Percentiles rank a stretch among this genome's conserved stretches.
Evolutionary conservation across 2,888 invertebrate genomes (phyloP).

Genomic region (Microplitis manilae): DNA sequence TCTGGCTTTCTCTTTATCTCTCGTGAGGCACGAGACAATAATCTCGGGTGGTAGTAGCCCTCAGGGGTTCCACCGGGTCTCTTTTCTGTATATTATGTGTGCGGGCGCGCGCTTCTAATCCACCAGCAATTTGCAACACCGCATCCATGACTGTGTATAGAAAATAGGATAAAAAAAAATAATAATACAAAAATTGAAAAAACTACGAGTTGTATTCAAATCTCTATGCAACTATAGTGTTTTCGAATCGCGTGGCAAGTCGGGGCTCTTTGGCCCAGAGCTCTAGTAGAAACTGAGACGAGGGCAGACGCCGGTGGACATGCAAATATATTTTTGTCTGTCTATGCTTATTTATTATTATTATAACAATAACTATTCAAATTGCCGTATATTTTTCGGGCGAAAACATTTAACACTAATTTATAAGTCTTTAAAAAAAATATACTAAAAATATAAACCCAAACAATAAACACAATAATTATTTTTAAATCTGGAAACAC

Average conservation of each 20-base stretch:
- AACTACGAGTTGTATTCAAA: background rate
- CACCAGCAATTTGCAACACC: conserved; percentile 40
- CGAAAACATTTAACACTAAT: too few species aligned
- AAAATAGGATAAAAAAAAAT: conserved; percentile 18
- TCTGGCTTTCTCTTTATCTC: conserved; percentile 43
- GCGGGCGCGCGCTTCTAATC: conserved; percentile 49
- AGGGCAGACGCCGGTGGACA: conserved; percentile 24
- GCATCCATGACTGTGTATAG: conserved; percentile 23
- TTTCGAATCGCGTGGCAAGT: conserved; percentile 28
- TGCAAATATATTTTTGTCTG: conserved; percentile 34
- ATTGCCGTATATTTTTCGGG: too few species aligned
- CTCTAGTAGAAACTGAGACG: background rate
- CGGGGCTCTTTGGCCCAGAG: background rate
- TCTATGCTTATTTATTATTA: conserved; percentile 5
- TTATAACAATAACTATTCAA: too few species aligned
- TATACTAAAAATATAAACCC: too few species aligned
- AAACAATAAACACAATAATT: too few species aligned
- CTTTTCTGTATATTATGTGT: conserved; percentile 44
- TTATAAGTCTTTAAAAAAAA: too few species aligned
- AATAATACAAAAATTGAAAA: conserved; percentile 15
- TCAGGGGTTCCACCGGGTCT: conserved; percentile 42
- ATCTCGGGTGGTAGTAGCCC: conserved; percentile 48
- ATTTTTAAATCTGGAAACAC: too few species aligned
- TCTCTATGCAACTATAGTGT: conserved; percentile 5
- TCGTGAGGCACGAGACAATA: conserved; percentile 62